Evolutionary conservation across 2,113 vertebrate species (phyloP).

Genomic region (Paradisaea rubra): DNA sequence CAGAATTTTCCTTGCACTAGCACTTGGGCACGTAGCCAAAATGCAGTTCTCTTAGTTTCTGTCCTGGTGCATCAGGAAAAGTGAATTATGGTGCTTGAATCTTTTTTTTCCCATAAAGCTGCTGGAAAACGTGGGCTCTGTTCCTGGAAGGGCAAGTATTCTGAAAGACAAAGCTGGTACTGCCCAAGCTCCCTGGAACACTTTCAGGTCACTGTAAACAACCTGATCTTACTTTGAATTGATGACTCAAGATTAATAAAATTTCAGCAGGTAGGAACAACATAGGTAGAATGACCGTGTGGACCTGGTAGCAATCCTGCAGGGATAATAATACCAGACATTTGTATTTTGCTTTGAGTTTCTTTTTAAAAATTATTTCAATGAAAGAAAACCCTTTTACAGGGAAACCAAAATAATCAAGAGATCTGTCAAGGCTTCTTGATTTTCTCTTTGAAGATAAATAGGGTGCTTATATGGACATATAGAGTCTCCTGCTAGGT

Average conservation of each 20-base stretch:
- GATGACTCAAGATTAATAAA: not conserved
- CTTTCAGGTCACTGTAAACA: not conserved
- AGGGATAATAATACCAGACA: not conserved
- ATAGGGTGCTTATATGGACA: not conserved
- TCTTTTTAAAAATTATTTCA: not conserved
- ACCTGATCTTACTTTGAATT: not conserved
- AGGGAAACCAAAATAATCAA: not conserved
- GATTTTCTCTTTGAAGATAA: constrained; percentile 31
- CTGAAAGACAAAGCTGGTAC: not conserved
- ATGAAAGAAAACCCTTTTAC: not conserved
- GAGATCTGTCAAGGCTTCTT: not conserved
- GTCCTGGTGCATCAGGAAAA: not conserved
- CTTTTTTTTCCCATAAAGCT: not conserved
- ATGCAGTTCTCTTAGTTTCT: not conserved
- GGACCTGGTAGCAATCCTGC: not conserved
- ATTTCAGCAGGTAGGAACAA: not conserved
- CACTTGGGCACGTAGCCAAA: not conserved
- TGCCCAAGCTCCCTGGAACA: not conserved
- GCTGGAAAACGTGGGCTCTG: not conserved
- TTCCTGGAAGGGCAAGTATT: not conserved
- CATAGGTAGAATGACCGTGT: not conserved
- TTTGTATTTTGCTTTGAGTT: not conserved
- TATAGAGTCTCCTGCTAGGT: not conserved
- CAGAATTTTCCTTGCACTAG: not conserved
- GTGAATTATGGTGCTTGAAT: fast-evolving